Percentiles rank a stretch among this genome's conserved stretches.
Conservation (phyloP, 1,140 invertebrate species). For the Caenorhabditis tropicalis region DNA sequence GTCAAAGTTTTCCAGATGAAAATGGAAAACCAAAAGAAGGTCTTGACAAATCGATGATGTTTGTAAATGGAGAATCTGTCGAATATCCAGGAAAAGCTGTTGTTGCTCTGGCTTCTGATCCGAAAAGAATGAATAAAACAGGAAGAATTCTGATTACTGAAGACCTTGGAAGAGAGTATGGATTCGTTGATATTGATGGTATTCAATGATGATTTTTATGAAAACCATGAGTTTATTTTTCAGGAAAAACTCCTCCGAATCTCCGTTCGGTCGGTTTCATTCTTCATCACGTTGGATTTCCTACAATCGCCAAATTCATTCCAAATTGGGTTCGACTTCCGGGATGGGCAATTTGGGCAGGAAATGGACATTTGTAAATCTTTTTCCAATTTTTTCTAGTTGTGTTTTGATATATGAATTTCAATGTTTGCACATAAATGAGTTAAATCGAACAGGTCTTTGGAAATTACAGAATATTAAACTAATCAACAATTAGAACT, state of each 20-base stretch:
- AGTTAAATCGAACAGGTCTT: no score
- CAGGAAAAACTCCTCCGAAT: conserved; percentile 56
- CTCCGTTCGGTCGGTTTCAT: conserved; percentile 25
- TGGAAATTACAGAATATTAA: no score
- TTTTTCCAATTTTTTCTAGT: no score
- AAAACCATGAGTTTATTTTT: neutral
- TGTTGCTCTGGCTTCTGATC: conserved; percentile 69
- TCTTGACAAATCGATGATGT: conserved; percentile 19
- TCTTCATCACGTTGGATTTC: conserved; percentile 27
- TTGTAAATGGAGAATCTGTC: conserved; percentile 66
- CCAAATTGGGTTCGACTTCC: conserved; percentile 54
- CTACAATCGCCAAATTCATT: conserved; percentile 35
- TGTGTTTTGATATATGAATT: no score
- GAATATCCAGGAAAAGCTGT: conserved; percentile 72
- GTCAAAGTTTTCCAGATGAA: conserved; percentile 9
- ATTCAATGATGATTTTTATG: no score
- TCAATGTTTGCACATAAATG: no score
- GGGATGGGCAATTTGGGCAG: conserved; percentile 52
- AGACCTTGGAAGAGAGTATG: conserved; percentile 71
- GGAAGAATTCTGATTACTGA: conserved; percentile 70
- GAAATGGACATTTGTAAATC: conserved; percentile 44
- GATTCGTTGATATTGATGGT: conserved; percentile 72
- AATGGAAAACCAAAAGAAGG: conserved; percentile 8
- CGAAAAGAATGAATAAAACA: conserved; percentile 70
- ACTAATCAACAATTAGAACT: no score